Evolutionary conservation across 2,888 invertebrate species (phyloP).

Genomic region (Gortyna flavago): DNA sequence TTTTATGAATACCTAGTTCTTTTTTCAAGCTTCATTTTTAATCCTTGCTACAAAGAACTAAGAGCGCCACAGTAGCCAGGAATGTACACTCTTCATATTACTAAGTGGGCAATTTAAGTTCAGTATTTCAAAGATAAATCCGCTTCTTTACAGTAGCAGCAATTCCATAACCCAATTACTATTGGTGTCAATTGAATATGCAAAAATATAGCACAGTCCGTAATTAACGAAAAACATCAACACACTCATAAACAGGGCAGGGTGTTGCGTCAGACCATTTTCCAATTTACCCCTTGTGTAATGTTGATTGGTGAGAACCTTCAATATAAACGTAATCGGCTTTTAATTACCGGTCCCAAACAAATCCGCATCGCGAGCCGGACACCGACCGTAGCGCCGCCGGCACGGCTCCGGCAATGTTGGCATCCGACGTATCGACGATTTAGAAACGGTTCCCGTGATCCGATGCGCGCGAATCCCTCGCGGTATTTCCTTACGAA

Average conservation of each 20-base stretch:
- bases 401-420: slow-evolving; percentile 52
- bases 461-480: slow-evolving; percentile 66
- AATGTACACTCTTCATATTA: slow-evolving; percentile 1
- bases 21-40: slow-evolving; percentile 18
- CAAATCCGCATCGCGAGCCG: slow-evolving; percentile 63
- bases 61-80: slow-evolving; percentile 5
- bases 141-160: not conserved
- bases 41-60: slow-evolving; percentile 14
- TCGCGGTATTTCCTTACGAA: slow-evolving; percentile 78
- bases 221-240: slow-evolving; percentile 42
- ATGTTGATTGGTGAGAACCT: slow-evolving; percentile 63
- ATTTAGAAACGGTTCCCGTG: slow-evolving; percentile 71
- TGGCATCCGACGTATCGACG: slow-evolving; percentile 67
- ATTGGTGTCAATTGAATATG: slow-evolving; percentile 15
- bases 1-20: slow-evolving; percentile 38
- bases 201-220: slow-evolving; percentile 17
- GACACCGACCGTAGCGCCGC: slow-evolving; percentile 26
- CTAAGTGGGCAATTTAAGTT: not conserved
- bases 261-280: slow-evolving; percentile 51
- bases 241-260: slow-evolving; percentile 32
- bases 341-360: slow-evolving; percentile 73
- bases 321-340: slow-evolving; percentile 67
- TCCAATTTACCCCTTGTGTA: slow-evolving; percentile 58
- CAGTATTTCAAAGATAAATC: not conserved
- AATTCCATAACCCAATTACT: slow-evolving; percentile 13